Base-by-base conservation (phyloP, 1,140 invertebrate genomes). In the Formica selysi region DNA sequence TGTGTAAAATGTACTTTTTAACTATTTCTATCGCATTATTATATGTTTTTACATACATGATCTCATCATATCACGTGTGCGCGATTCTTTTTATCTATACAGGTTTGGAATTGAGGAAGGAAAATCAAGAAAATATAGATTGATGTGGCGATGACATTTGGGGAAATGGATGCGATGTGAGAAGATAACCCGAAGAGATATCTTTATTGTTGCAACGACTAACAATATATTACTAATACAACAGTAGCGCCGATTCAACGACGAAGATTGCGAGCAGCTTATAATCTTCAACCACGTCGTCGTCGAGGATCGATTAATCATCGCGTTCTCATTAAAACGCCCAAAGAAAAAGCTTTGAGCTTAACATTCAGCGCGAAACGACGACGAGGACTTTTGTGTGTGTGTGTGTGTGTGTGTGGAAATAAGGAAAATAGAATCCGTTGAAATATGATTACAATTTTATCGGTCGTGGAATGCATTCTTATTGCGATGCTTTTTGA, bases 121-220 rank as follows among this genome's bases (percentile, higher is more conserved):
- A 6, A 2, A 80, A 41, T 68, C 16, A 51, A 51, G 48, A 51
- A 7, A 68, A 54, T 22, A 67, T 16, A 22, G 61, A 85, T 85
- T 32, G 13, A 64, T 44, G 22, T 16, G 19, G 11, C 10, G 13
- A 76, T 67, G 48, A 79, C 54, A 79, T 65, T 29, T 51, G 1
- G 59, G 26, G 7, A n/a, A 74, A 2, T 54, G 32, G 3, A 57
- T 44, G 41, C 32, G 26, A 54, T 51, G 6, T 13, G 32, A 68
- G 4, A 68, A 67, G 26, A 22, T 22, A 29, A 22, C 7, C 19
- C 5, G 26, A 19, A 67, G 61, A 65, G 84, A 44, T 36, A 79
- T 41, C 44, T 90, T 90, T 90, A 90, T 90, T 90, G 48, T 64
- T 76, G 26, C 36, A 70, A 80, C 44, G 41, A 85, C 86, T 87